Evolutionary conservation across 2,113 vertebrate genomes (phyloP), one percentile per base, ranked within the genome.

Genomic region (Albula goreensis): DNA sequence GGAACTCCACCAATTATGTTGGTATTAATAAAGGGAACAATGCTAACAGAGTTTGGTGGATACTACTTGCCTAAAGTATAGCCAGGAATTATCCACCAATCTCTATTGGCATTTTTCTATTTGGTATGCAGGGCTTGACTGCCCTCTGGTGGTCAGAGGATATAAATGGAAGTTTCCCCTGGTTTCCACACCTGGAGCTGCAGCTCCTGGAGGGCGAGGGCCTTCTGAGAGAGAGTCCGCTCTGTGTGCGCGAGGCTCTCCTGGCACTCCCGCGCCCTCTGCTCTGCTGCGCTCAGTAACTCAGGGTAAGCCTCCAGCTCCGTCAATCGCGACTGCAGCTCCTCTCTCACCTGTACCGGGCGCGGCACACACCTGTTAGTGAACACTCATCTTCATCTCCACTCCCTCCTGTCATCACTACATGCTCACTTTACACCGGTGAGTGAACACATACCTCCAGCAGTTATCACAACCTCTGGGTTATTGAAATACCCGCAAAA

Each of bases 111-210:
- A 41, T 41, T 41, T 41, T 41, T 41, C 31, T 41, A 41, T 41
- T 41, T 41, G 31, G 31, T 41, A 41, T 41, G 31, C 31, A 41
- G 31, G 31, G 31, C 60, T 82, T 25, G 50, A 88, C 89, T 87
- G 60, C 6, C 3, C 50, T 89, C 92, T 92, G n/a, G 89, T 90
- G 93, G 94, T 87, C 89, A 91, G 80, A 87, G 87, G 83, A 52
- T 19, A 70, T 78, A 87, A 85, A 83, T 83, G 49, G 50, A 70
- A 63, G 81, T 87, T 52, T 12, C 66, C 57, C 63, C 9, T 57
- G 50, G 50, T 3, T 48, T 77, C 87, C 93, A 91, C 93, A 98
- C 96, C 96, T 97, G 93, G 90, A 89, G 89, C 93, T 96, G 96
- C 51, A 96, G 95, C 81, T 96, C 94, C 91, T 91, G 94, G 93